Percentiles rank a stretch among this genome's conserved stretches.
These are phyloP conservation scores for Urocolius indicus DNA, from an alignment of 2,113 vertebrate species.

Conservation along the genomic window DNA sequence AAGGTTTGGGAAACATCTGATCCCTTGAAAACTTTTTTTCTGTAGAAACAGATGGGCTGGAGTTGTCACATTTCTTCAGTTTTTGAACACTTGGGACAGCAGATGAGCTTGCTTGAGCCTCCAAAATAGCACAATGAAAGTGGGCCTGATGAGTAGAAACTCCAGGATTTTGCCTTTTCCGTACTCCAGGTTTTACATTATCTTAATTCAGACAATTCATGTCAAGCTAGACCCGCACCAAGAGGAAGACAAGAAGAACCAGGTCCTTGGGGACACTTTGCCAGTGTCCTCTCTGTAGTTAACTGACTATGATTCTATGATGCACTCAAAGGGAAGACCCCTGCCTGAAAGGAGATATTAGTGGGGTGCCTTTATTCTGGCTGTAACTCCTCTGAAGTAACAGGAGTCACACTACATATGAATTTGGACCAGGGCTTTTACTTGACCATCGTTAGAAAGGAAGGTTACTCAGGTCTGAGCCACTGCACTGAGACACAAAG, in stretches of 20 bases:
- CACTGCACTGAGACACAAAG: constrained; percentile 28
- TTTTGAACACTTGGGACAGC: not conserved
- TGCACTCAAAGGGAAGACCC: not conserved
- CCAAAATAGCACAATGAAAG: not conserved
- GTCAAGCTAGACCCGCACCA: not conserved
- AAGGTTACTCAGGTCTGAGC: constrained; percentile 39
- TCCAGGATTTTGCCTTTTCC: not conserved
- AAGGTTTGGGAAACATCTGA: not conserved
- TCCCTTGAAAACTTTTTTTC: not conserved
- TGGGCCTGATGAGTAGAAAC: not conserved
- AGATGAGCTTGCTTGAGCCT: not conserved
- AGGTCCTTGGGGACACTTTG: not conserved
- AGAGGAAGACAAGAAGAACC: not conserved
- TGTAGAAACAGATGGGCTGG: not conserved
- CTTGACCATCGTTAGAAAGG: constrained; percentile 31
- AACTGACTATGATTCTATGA: not conserved
- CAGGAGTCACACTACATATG: not conserved
- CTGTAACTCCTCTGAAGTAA: constrained; percentile 31
- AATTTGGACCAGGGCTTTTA: not conserved
- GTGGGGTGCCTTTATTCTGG: not conserved
- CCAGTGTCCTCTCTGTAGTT: not conserved
- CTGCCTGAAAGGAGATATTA: not conserved
- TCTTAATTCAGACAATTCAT: not conserved
- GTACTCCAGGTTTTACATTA: not conserved
- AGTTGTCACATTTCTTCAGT: not conserved